Conservation (phyloP, 2,113 vertebrate genomes). For the Climacteris rufus region DNA sequence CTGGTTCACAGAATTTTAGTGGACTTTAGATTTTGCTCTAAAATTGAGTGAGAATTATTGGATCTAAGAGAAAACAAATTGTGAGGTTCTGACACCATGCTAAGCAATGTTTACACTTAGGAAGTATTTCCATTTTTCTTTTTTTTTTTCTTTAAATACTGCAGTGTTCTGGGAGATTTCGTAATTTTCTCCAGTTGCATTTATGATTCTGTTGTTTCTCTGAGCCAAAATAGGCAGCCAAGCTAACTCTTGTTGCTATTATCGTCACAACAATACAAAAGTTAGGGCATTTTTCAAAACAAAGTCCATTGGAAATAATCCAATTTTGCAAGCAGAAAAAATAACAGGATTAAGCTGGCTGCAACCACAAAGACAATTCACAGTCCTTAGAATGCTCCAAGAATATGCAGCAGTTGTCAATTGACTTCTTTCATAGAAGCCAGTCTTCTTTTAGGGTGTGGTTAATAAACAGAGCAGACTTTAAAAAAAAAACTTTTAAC, state of each 20-base stretch:
- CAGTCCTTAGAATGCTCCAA: neutral
- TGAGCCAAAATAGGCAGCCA: slow-evolving; percentile 15
- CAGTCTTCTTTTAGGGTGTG: neutral
- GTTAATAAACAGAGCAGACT: neutral
- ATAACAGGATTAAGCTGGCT: neutral
- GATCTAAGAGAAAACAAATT: neutral
- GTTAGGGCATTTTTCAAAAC: neutral
- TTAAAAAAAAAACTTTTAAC: neutral
- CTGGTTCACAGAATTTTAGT: neutral
- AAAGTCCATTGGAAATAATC: neutral
- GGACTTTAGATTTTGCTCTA: neutral
- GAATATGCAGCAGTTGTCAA: neutral
- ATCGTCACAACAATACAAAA: slow-evolving; percentile 5
- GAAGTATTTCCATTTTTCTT: neutral
- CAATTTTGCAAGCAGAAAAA: neutral
- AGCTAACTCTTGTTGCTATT: neutral
- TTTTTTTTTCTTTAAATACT: neutral
- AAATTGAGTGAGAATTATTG: neutral
- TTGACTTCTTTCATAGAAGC: neutral
- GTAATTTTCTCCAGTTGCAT: neutral
- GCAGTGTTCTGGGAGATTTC: neutral
- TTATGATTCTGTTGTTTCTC: neutral
- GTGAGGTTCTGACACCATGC: neutral
- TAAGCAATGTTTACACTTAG: neutral
- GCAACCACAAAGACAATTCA: neutral